A percentile compares a stretch with the other conserved stretches of the same genome.
Conservation (phyloP, 2,797 vertebrate genomes). For the Cirrhinus mrigala region DNA sequence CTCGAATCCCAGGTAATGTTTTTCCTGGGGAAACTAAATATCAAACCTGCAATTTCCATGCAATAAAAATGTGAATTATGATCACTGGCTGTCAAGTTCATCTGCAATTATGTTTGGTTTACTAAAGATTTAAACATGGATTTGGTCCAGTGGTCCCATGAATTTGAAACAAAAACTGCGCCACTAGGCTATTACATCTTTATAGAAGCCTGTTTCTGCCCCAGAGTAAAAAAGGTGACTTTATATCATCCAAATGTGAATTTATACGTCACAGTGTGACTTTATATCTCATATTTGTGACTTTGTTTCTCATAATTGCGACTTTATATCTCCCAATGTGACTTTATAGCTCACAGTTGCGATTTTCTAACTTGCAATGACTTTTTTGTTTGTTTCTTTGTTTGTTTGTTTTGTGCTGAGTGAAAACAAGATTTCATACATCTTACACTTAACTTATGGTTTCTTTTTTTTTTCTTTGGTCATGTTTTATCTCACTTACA, state of each 20-base stretch:
- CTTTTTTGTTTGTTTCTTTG: neutral
- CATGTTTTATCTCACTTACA: neutral
- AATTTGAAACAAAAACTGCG: neutral
- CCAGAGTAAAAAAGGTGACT: neutral
- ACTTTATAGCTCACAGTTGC: neutral
- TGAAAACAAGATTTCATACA: neutral
- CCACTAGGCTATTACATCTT: neutral
- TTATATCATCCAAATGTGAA: neutral
- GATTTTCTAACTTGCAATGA: neutral
- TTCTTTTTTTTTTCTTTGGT: neutral
- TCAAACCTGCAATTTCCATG: neutral
- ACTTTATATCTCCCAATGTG: neutral
- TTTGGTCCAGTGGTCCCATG: no score
- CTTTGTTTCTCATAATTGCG: neutral
- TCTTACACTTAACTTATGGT: neutral
- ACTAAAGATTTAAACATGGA: neutral
- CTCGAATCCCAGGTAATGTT: neutral
- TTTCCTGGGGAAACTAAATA: neutral
- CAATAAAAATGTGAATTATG: neutral
- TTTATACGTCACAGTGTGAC: neutral
- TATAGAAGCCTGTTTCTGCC: neutral
- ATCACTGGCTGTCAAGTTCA: neutral
- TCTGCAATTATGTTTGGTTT: neutral
- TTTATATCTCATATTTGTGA: conserved; percentile 8
- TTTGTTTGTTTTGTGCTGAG: neutral